Percentiles rank a stretch among this genome's conserved stretches.
Conservation (phyloP, 2,888 invertebrate species). For the Therioaphis trifolii region DNA sequence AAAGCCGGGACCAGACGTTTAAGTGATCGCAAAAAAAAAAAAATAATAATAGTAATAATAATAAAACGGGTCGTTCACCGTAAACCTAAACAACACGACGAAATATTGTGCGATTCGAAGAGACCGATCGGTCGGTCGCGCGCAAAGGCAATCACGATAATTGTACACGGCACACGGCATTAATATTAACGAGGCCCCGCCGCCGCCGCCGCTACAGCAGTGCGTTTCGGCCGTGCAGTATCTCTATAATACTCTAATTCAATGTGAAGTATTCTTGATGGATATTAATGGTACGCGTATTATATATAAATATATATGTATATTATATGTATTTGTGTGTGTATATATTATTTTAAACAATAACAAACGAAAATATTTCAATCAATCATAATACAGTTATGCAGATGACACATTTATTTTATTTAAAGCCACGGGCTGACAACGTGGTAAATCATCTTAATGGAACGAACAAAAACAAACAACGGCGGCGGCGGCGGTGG, state of each 20-base stretch:
- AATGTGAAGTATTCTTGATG: conserved; percentile 57
- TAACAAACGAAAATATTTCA: conserved; percentile 57
- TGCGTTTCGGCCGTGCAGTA: conserved; percentile 10
- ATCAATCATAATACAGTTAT: conserved; percentile 63
- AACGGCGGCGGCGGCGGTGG: no score
- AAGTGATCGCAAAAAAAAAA: no score
- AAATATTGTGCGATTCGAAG: no score
- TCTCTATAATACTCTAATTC: conserved; percentile 39
- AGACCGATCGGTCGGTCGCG: conserved; percentile 43
- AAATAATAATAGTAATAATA: no score
- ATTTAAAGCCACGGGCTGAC: conserved; percentile 60
- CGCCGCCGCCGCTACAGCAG: no score
- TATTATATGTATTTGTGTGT: no score
- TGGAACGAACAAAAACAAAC: conserved; percentile 60
- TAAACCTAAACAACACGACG: no score
- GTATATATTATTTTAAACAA: conserved; percentile 37
- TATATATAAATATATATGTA: background rate
- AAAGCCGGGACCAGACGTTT: no score
- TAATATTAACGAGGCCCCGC: no score
- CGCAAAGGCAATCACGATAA: conserved; percentile 32
- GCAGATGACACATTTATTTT: conserved; percentile 60
- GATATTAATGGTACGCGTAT: conserved; percentile 61
- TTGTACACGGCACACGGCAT: conserved; percentile 9
- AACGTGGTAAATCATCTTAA: conserved; percentile 62
- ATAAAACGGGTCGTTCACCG: no score